These are phyloP conservation scores for Zaprionus kolodkinae DNA, from an alignment of 1,140 invertebrate species.

Conservation along the genomic window DNA sequence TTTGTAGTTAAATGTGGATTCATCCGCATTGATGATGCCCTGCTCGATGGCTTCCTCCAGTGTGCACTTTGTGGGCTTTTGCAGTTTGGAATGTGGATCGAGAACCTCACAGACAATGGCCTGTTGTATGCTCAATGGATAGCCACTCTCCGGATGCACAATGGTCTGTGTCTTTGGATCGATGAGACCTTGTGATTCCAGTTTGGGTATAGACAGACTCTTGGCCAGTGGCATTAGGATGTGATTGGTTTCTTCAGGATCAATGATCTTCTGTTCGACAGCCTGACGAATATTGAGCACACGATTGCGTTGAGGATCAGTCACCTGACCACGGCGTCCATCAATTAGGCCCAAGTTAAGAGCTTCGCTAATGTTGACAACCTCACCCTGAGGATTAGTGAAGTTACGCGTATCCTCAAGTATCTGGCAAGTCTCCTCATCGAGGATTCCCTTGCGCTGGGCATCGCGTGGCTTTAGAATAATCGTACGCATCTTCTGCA, in stretches of 20 bases:
- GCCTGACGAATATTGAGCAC: conserved; percentile 92
- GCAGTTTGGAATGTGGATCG: conserved; percentile 89
- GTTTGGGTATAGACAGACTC: conserved; percentile 92
- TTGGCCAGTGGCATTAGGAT: conserved; percentile 92
- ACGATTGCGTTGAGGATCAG: conserved; percentile 93
- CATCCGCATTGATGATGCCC: conserved; percentile 90
- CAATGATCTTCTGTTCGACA: conserved; percentile 92
- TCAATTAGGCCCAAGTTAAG: conserved; percentile 91
- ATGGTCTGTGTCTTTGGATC: conserved; percentile 91
- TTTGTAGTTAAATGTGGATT: conserved; percentile 88
- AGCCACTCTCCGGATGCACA: conserved; percentile 95
- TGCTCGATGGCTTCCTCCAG: conserved; percentile 92
- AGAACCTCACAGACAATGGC: conserved; percentile 94
- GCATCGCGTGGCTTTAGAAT: conserved; percentile 90
- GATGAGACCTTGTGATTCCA: conserved; percentile 92
- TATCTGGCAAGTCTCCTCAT: conserved; percentile 89
- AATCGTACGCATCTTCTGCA: conserved; percentile 92
- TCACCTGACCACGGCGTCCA: conserved; percentile 90
- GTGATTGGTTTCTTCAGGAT: conserved; percentile 90
- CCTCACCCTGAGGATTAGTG: conserved; percentile 86
- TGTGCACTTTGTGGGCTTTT: conserved; percentile 88
- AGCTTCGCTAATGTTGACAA: conserved; percentile 90
- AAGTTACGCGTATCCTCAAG: conserved; percentile 87
- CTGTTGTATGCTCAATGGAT: conserved; percentile 90
- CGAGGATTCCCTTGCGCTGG: conserved; percentile 89